Base-by-base conservation (phyloP, 2,888 invertebrate genomes). In the Callimorpha dominula region DNA sequence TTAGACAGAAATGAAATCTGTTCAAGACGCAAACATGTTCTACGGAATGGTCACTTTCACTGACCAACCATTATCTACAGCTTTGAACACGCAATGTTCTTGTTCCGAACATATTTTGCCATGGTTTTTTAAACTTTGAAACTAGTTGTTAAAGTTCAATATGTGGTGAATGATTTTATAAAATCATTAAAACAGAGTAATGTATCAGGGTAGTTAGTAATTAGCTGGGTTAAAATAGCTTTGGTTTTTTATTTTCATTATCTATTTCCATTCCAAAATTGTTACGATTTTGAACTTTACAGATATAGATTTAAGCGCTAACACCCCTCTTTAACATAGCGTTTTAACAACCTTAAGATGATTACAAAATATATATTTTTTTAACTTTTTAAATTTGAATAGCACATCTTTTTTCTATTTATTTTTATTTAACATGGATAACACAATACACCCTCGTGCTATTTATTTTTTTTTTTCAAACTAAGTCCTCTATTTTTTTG, bases 71-170 rank as follows among this genome's bases (percentile, higher is more conserved):
- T 74, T 79, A 82, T 78, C 78, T 80, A 83, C 84, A 74, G 15
- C 65, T 79, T 77, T 78, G 73, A 81, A 80, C 91, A 91, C 88
- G 90, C 90, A 74, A 90, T 86, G 79, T 76, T 75, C 71, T 74
- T 31, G 42, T 62, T 63, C 6, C 20, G 46, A 46, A 20, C 17
- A 66, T 20, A n/a, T 17, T 20, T 54, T 7, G 57, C 54, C 73
- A 73, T 46, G 15, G 17, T 0, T 77, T 74, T 72, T 40, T 62
- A 14, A 66, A 68, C 15, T 65, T 46, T 78, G 71, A 65, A 0
- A 0, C 5, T 1, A 12, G 0, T 3, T 1, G 0, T 0, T 43
- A 68, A 64, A 65, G 70, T 62, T n/a, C 0, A 65, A 15, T 68
- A 70, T 76, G 6, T 8, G 43, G 54, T 43, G 2, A 31, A 31